Evolutionary conservation across 2,113 vertebrate genomes (phyloP), one percentile per base, ranked within the genome.

Genomic region (Psittacus erithacus): DNA sequence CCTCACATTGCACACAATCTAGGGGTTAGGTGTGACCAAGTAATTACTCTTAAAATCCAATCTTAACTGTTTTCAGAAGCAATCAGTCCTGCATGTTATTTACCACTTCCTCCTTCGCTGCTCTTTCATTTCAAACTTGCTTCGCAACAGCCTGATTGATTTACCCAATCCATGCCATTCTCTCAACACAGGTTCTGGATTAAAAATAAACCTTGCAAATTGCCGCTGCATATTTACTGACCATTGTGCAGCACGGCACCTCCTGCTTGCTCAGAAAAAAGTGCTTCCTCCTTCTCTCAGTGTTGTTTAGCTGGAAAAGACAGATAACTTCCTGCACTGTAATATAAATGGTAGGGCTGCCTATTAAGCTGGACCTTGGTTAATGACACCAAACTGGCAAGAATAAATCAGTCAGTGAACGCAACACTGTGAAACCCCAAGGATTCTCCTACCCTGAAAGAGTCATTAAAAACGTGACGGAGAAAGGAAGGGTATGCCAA

Each of bases 191-290:
- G 53, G 59, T 73, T 33, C 59, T 63, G 86, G 91, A 91, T 95
- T 96, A 96, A 97, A 96, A 97, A 96, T 93, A 97, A 96, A 94
- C 86, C 69, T 62, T 79, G 39, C 64, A 92, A 95, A 94, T 82
- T 83, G 86, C 50, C 0, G 1, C 86, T 80, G 22, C 52, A 1
- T 94, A 82, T 93, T 94, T 94, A 93, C 88, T 82, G 95, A 82
- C 85, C 92, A 68, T 94, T 96, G 94, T 94, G 75, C 59, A 88
- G 23, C 77, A 50, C 0, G 0, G 92, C 73, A 93, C 88, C 95
- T 97, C 90, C 95, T 81, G 65, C 86, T 78, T 83, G 39, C 90
- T 64, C 29, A 35, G 75, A 74, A 90, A 93, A 95, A 91, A 93
- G 43, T 28, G 35, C 39, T 91, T 96, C 96, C 90, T 92, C 31